Evolutionary conservation across 1,140 invertebrate species (phyloP).

Genomic region (Drosophila bocki): DNA sequence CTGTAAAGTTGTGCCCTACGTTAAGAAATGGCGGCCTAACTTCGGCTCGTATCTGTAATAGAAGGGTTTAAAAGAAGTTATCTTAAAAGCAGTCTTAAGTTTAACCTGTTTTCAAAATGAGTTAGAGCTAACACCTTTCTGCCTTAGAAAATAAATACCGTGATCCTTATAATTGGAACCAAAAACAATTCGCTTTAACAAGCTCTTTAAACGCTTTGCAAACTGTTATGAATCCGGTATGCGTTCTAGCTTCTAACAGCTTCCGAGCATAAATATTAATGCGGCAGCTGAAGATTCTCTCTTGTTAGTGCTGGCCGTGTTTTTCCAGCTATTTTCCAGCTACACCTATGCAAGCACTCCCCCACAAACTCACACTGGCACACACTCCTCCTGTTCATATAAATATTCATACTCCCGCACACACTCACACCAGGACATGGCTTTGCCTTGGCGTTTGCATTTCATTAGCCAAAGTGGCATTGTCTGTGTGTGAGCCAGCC

Average conservation of each 20-base stretch:
- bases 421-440: conserved; percentile 23
- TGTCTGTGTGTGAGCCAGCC: conserved; percentile 42
- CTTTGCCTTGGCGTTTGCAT: conserved; percentile 75
- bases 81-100: not conserved
- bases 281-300: conserved; percentile 58
- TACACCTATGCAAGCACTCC: conserved; percentile 37
- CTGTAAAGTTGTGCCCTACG: no score
- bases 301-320: conserved; percentile 41
- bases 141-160: not conserved
- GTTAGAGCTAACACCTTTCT: not conserved
- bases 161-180: not conserved
- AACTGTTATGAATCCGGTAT: conserved; percentile 37
- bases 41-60: not conserved
- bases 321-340: conserved; percentile 47
- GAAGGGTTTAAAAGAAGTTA: not conserved
- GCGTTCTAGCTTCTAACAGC: conserved; percentile 23
- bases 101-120: not conserved
- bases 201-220: conserved; percentile 19
- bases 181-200: conserved; percentile 7
- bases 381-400: conserved; percentile 31
- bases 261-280: conserved; percentile 73
- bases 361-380: conserved; percentile 19
- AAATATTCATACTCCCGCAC: conserved; percentile 66
- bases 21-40: no score
- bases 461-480: conserved; percentile 82